phyloP scores from a whole-genome alignment of 2,797 vertebrate genomes.

The Myotis pilosus region DNA sequence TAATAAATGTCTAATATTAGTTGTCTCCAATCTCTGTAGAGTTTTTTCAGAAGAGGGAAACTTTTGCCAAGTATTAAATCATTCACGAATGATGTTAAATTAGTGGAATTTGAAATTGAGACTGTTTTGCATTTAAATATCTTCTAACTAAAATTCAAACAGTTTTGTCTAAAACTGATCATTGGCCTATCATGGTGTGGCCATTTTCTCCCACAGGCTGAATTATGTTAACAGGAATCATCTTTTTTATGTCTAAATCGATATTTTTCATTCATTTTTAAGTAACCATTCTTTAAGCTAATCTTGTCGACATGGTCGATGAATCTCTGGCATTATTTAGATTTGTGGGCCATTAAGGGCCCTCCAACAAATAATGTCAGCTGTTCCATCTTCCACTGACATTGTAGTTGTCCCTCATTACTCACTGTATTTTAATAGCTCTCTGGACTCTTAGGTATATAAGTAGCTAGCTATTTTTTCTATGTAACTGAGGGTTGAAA shows the following conservation, averaged over 20 bases:
- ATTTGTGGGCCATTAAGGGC: slow-evolving; percentile 31
- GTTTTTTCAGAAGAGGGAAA: slow-evolving; percentile 36
- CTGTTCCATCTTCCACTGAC: slow-evolving; percentile 33
- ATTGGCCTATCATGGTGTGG: background rate
- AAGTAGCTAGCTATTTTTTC: background rate
- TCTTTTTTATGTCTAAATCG: slow-evolving; percentile 52
- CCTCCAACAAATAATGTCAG: slow-evolving; percentile 44
- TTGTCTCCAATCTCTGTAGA: background rate
- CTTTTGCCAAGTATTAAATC: slow-evolving; percentile 11
- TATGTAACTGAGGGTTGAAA: background rate
- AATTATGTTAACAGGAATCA: slow-evolving; percentile 32
- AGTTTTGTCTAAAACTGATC: background rate
- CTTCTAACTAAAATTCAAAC: slow-evolving; percentile 18
- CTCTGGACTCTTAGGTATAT: background rate
- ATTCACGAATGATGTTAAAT: slow-evolving; percentile 4
- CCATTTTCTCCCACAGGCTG: slow-evolving; percentile 33
- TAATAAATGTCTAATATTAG: background rate
- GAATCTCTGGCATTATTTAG: slow-evolving; percentile 58
- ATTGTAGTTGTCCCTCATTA: slow-evolving; percentile 40
- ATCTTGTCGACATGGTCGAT: background rate
- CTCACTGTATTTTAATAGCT: slow-evolving; percentile 37
- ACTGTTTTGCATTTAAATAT: slow-evolving; percentile 4
- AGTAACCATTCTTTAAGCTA: slow-evolving; percentile 53
- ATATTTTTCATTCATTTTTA: slow-evolving; percentile 68
- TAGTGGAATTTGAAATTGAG: slow-evolving; percentile 27